Conservation (phyloP, 2,888 invertebrate species). For the Tiliacea citrago region DNA sequence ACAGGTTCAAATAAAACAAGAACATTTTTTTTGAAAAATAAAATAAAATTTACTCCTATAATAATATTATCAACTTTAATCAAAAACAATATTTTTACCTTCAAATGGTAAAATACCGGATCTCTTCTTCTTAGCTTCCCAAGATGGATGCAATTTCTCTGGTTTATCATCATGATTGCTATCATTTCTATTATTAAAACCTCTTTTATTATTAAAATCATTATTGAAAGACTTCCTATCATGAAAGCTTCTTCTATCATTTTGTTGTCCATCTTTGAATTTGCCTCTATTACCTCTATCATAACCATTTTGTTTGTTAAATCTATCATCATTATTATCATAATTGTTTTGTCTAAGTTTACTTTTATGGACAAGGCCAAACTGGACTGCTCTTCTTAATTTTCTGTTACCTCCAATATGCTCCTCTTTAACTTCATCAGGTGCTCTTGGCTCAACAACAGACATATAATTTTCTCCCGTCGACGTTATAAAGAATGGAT, state of each 20-base stretch:
- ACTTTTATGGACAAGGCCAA: constrained; percentile 82
- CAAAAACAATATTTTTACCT: constrained; percentile 88
- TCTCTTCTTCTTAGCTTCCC: constrained; percentile 89
- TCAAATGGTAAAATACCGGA: constrained; percentile 85
- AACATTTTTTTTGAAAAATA: constrained; percentile 20
- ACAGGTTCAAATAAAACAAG: constrained; percentile 11
- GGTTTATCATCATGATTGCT: constrained; percentile 67
- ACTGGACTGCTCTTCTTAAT: constrained; percentile 86
- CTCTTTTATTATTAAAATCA: constrained; percentile 58
- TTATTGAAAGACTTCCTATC: constrained; percentile 59
- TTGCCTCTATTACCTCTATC: constrained; percentile 63
- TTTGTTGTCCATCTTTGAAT: constrained; percentile 47
- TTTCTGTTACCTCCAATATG: constrained; percentile 85
- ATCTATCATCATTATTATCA: constrained; percentile 57
- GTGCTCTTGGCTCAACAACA: constrained; percentile 83
- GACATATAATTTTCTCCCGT: constrained; percentile 87
- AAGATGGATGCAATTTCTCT: constrained; percentile 89
- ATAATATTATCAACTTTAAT: constrained; percentile 72
- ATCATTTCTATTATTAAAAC: constrained; percentile 61
- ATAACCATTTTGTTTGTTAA: constrained; percentile 64
- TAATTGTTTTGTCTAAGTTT: constrained; percentile 75
- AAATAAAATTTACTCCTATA: constrained; percentile 37
- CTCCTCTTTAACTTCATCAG: constrained; percentile 86
- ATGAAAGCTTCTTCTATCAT: constrained; percentile 54
- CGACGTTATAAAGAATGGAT: constrained; percentile 87